Evolutionary conservation across 2,113 vertebrate genomes (phyloP), one percentile per base, ranked within the genome.

Genomic region (Melierax canorus): DNA sequence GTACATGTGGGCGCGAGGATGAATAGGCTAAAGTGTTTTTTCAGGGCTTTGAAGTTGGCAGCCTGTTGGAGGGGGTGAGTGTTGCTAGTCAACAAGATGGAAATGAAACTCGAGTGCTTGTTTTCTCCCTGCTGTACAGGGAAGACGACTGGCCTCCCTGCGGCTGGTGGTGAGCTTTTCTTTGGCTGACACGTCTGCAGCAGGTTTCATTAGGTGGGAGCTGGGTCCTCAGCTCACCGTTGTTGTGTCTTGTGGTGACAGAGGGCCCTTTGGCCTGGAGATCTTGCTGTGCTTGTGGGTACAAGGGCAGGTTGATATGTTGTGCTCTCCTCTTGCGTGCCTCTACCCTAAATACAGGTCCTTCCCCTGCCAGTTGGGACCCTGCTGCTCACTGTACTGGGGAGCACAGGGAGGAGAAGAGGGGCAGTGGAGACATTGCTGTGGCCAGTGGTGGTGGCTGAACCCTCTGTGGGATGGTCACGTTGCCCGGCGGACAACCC

Each of bases 21-120:
- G 77, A 96, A 96, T 95, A 77, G 50, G 39, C 56, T 84, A 3
- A 91, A 95, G 90, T 94, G 83, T 86, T 78, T 96, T 73, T 69
- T 79, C 60, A 86, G 90, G 58, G 39, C 91, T 97, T 94, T 97
- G 91, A 97, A 95, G 88, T 58, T 89, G 87, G 90, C 68, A 96
- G 85, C 48, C 62, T 62, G 26, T n/a, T 79, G 41, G 59, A 94
- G 72, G 71, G 43, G 38, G 66, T 83, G 83, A 55, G 53, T 68
- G 85, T 85, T 92, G 22, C 88, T 91, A 62, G 73, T 92, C 77
- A 93, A 58, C 79, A 89, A 56, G 41, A 85, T 76, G 58, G 63
- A 89, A 94, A 78, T 67, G 60, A 68, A 91, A 86, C 68, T 80
- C 63, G 38, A 74, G 58, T 34, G 22, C 75, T 94, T 96, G 29